Conservation (phyloP, 1,140 invertebrate species). For the Helicoverpa armigera region DNA sequence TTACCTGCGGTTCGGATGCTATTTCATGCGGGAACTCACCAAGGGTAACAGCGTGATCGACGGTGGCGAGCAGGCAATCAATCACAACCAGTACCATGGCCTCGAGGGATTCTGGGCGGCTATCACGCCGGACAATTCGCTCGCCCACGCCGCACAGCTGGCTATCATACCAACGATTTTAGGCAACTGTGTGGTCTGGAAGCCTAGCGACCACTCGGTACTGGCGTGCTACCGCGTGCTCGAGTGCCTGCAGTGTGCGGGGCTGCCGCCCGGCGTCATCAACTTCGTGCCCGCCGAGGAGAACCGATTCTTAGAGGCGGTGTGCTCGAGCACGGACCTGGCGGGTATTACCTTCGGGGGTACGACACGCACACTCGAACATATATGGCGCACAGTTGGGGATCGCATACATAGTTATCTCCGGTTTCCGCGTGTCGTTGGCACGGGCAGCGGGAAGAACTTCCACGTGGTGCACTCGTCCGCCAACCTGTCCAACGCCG, state of each 20-base stretch:
- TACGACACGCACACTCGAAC: conserved; percentile 26
- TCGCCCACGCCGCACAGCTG: conserved; percentile 21
- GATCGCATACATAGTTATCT: not conserved
- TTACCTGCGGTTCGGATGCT: conserved; percentile 33
- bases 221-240: conserved; percentile 21
- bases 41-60: conserved; percentile 12
- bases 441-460: conserved; percentile 38
- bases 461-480: conserved; percentile 37
- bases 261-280: conserved; percentile 23
- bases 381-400: conserved; percentile 2
- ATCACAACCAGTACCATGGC: conserved; percentile 33
- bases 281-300: conserved; percentile 31
- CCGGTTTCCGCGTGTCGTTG: conserved; percentile 20
- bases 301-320: conserved; percentile 9
- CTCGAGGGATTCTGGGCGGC: conserved; percentile 41
- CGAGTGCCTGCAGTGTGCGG: conserved; percentile 19
- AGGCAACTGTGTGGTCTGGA: conserved; percentile 38
- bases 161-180: conserved; percentile 24
- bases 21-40: conserved; percentile 31
- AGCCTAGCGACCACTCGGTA: conserved; percentile 31
- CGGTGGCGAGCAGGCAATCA: conserved; percentile 9
- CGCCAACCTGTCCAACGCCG: conserved; percentile 17
- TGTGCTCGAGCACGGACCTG: not conserved
- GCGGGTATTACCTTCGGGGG: conserved; percentile 29
- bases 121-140: conserved; percentile 29